phyloP scores from a whole-genome alignment of 2,113 vertebrate genomes.

The Tilapia sparmanii region DNA sequence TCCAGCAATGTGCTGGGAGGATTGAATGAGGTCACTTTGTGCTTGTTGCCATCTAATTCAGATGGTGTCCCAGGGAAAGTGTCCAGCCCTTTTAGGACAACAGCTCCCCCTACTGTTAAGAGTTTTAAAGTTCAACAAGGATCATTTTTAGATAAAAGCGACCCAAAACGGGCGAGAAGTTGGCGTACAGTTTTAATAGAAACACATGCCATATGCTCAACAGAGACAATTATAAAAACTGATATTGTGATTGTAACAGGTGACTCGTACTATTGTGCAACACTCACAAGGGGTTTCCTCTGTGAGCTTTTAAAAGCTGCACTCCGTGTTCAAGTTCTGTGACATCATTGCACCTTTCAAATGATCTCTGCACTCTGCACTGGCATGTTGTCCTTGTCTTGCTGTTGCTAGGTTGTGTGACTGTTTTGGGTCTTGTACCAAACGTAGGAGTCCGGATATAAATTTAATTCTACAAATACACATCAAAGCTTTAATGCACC shows the following conservation, averaged over 20 bases:
- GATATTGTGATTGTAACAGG: neutral
- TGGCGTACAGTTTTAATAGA: neutral
- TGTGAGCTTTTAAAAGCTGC: neutral
- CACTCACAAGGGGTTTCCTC: neutral
- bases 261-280: neutral
- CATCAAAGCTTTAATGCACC: neutral
- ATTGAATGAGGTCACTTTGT: slow-evolving; percentile 50
- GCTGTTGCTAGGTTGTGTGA: neutral
- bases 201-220: neutral
- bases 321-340: neutral
- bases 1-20: slow-evolving; percentile 13
- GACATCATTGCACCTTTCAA: neutral
- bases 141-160: neutral
- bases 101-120: slow-evolving; percentile 41
- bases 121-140: neutral
- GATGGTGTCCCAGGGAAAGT: neutral
- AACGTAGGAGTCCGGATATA: neutral
- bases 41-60: slow-evolving; percentile 9
- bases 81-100: neutral
- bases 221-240: neutral
- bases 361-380: neutral
- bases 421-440: neutral
- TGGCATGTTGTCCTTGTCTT: neutral
- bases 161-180: neutral
- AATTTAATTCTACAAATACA: neutral